Conservation (phyloP, 2,888 invertebrate genomes). For the Drosophila fungiperda region DNA sequence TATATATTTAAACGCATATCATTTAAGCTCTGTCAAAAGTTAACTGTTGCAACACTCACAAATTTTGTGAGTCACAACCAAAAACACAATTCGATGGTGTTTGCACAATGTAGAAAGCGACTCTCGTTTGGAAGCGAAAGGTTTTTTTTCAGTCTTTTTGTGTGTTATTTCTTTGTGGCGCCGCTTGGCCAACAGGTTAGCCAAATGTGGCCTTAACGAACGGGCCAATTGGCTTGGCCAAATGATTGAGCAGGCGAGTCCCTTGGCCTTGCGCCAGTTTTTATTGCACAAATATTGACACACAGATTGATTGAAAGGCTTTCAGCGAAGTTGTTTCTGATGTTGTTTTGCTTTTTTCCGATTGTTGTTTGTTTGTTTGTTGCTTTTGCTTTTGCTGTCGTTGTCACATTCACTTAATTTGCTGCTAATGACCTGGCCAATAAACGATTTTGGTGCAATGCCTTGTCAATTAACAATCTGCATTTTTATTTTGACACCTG, state of each 20-base stretch:
- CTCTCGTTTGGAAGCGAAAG: conserved; percentile 53
- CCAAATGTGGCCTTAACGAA: conserved; percentile 54
- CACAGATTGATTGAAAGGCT: conserved; percentile 64
- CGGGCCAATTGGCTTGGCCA: conserved; percentile 46
- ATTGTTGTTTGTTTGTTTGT: conserved; percentile 16
- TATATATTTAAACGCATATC: neutral
- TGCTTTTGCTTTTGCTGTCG: conserved; percentile 14
- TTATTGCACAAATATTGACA: conserved; percentile 59
- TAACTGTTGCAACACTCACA: neutral
- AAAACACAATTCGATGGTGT: neutral
- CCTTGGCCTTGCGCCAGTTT: conserved; percentile 61
- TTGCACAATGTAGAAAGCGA: neutral
- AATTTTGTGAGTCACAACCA: neutral
- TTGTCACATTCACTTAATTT: conserved; percentile 58
- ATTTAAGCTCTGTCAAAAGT: neutral
- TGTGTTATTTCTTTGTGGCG: conserved; percentile 45
- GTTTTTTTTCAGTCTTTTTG: conserved; percentile 18
- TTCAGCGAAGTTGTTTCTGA: conserved; percentile 39
- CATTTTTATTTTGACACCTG: conserved; percentile 61
- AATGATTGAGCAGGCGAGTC: conserved; percentile 47
- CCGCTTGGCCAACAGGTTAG: conserved; percentile 69
- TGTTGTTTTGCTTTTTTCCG: conserved; percentile 12
- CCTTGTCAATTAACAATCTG: conserved; percentile 49
- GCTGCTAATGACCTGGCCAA: conserved; percentile 68
- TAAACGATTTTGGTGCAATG: conserved; percentile 42